phyloP scores from a whole-genome alignment of 2,797 vertebrate genomes.

The Champsocephalus esox region DNA sequence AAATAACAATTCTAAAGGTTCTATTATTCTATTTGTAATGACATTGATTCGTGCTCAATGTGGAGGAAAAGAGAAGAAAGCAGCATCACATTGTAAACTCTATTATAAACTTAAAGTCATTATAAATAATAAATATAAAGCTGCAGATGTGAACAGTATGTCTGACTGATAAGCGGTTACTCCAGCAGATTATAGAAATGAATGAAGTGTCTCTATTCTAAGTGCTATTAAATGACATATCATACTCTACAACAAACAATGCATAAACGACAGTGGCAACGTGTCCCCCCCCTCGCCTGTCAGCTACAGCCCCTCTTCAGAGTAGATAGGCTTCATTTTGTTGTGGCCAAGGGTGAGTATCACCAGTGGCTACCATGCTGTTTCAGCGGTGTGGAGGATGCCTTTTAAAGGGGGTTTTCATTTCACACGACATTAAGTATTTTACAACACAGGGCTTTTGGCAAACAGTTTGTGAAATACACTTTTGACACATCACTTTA shows the following conservation, averaged over 20 bases:
- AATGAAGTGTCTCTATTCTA: background rate
- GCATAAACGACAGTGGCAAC: background rate
- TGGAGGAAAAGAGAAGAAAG: too few species aligned
- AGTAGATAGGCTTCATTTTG: constrained; percentile 75
- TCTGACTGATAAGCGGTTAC: too few species aligned
- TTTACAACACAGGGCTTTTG: constrained; percentile 73
- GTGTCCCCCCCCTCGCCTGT: constrained; percentile 43
- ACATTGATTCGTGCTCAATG: too few species aligned
- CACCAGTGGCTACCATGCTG: constrained; percentile 69
- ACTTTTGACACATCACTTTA: constrained; percentile 70
- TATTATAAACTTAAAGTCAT: too few species aligned
- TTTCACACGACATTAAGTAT: constrained; percentile 84
- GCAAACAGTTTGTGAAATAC: constrained; percentile 72
- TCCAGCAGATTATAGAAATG: too few species aligned
- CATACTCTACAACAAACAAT: background rate
- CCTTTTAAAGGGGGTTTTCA: constrained; percentile 73
- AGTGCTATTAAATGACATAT: background rate
- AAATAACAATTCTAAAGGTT: too few species aligned
- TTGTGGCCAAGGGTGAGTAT: constrained; percentile 75
- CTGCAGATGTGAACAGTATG: too few species aligned
- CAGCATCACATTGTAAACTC: too few species aligned
- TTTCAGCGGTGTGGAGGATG: constrained; percentile 65
- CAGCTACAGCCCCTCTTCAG: constrained; percentile 54
- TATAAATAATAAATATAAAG: too few species aligned
- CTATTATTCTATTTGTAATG: too few species aligned